phyloP scores from a whole-genome alignment of 2,888 invertebrate species.

The Gisinianus flammeolus region DNA sequence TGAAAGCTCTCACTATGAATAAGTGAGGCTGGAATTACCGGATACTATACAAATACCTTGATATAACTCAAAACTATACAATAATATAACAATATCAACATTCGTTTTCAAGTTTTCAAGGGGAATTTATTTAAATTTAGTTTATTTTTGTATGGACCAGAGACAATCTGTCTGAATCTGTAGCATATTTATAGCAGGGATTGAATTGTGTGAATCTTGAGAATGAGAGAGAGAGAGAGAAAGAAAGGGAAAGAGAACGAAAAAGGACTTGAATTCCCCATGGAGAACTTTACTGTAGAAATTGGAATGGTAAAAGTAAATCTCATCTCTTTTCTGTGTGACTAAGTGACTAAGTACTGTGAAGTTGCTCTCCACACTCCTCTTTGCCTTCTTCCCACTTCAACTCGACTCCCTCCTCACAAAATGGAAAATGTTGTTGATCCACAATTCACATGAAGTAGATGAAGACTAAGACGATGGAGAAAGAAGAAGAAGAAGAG shows the following conservation, averaged over 20 bases:
- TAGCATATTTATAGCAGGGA: background rate
- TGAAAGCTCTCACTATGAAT: too few relatives aligned
- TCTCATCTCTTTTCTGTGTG: slow-evolving; percentile 20
- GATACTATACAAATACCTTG: too few relatives aligned
- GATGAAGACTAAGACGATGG: background rate
- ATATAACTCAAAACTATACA: background rate
- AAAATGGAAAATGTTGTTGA: background rate
- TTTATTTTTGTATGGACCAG: background rate
- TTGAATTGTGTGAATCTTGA: background rate
- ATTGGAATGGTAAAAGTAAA: background rate
- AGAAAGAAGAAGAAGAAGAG: background rate
- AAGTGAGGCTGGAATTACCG: too few relatives aligned
- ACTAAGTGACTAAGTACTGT: slow-evolving; percentile 15
- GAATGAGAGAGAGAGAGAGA: background rate
- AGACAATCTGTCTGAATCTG: background rate
- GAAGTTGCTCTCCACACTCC: background rate
- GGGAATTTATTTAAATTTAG: too few relatives aligned
- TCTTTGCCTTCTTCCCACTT: background rate
- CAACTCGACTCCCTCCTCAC: too few relatives aligned
- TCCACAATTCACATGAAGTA: background rate
- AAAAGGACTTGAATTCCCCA: slow-evolving; percentile 10
- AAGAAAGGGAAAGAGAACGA: background rate
- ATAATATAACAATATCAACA: background rate
- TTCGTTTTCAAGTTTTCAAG: background rate
- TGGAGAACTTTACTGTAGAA: slow-evolving; percentile 22